phyloP scores from a whole-genome alignment of 2,797 vertebrate species.

The Holocentrus rufus region DNA sequence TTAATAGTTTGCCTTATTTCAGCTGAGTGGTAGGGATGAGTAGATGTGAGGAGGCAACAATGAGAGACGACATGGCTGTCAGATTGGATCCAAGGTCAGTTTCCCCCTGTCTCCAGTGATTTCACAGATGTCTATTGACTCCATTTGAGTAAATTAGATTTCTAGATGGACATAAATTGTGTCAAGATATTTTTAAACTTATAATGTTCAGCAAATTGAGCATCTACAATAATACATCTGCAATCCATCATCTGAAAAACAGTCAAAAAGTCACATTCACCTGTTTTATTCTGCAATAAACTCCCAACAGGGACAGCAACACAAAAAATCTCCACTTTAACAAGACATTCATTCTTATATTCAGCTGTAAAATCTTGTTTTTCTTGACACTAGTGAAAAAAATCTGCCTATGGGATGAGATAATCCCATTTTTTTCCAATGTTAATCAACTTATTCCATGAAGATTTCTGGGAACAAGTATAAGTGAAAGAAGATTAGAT shows the following conservation, averaged over 20 bases:
- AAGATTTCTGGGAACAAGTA: no score
- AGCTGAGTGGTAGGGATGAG: slow-evolving; percentile 19
- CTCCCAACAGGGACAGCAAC: neutral
- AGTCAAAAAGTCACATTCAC: neutral
- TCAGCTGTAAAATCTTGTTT: no score
- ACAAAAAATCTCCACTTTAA: no score
- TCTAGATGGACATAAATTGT: slow-evolving; percentile 15
- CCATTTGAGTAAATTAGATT: slow-evolving; percentile 34
- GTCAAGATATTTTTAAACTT: slow-evolving; percentile 28
- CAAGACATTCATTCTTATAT: no score
- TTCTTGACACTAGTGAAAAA: no score
- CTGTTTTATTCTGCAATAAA: neutral
- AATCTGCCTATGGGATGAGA: no score
- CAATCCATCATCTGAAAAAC: no score
- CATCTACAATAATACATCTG: neutral
- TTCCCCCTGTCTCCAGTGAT: slow-evolving; percentile 48
- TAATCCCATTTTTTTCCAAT: no score
- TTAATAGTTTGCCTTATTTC: neutral
- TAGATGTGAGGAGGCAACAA: slow-evolving; percentile 35
- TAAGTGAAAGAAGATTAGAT: no score
- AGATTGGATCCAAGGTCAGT: slow-evolving; percentile 50
- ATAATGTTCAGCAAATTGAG: slow-evolving; percentile 9
- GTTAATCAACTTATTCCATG: no score
- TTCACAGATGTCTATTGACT: slow-evolving; percentile 48
- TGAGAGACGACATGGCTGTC: slow-evolving; percentile 52